Conservation (phyloP, 2,797 vertebrate species). For the Serranus cabrilla region DNA sequence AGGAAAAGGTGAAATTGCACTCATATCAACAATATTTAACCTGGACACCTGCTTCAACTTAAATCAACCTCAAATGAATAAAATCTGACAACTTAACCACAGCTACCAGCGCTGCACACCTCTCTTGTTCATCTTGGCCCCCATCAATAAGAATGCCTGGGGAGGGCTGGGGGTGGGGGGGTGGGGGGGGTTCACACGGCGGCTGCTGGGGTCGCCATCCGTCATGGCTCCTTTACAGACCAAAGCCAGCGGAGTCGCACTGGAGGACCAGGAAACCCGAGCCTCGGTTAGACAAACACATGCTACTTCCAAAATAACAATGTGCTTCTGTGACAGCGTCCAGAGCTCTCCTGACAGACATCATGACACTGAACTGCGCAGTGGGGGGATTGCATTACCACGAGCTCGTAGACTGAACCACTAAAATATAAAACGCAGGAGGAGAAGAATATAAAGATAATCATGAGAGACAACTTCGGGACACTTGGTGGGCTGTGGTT, state of each 20-base stretch:
- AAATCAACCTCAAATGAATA: slow-evolving; percentile 63
- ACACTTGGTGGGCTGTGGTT: slow-evolving; percentile 33
- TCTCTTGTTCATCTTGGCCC: slow-evolving; percentile 66
- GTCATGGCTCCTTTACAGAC: slow-evolving; percentile 70
- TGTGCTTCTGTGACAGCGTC: slow-evolving; percentile 79
- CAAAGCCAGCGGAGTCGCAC: slow-evolving; percentile 56
- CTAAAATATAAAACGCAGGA: slow-evolving; percentile 47
- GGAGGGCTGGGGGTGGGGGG: slow-evolving; percentile 10
- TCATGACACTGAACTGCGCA: slow-evolving; percentile 68
- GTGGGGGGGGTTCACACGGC: slow-evolving; percentile 31
- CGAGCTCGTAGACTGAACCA: slow-evolving; percentile 37
- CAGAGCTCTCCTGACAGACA: slow-evolving; percentile 64
- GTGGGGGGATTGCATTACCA: slow-evolving; percentile 80
- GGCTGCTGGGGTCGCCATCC: slow-evolving; percentile 77
- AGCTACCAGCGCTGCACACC: slow-evolving; percentile 51
- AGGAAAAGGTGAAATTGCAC: slow-evolving; percentile 13
- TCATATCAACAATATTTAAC: slow-evolving; percentile 38
- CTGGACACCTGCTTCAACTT: slow-evolving; percentile 56
- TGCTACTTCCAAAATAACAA: slow-evolving; percentile 91
- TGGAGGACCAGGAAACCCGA: slow-evolving; percentile 83
- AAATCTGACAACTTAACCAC: slow-evolving; percentile 58
- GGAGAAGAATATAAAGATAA: slow-evolving; percentile 65
- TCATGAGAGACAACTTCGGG: slow-evolving; percentile 64
- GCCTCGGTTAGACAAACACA: slow-evolving; percentile 88
- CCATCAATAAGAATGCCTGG: slow-evolving; percentile 80